phyloP scores from a whole-genome alignment of 2,888 invertebrate species.

The Frankliniella fusca region DNA sequence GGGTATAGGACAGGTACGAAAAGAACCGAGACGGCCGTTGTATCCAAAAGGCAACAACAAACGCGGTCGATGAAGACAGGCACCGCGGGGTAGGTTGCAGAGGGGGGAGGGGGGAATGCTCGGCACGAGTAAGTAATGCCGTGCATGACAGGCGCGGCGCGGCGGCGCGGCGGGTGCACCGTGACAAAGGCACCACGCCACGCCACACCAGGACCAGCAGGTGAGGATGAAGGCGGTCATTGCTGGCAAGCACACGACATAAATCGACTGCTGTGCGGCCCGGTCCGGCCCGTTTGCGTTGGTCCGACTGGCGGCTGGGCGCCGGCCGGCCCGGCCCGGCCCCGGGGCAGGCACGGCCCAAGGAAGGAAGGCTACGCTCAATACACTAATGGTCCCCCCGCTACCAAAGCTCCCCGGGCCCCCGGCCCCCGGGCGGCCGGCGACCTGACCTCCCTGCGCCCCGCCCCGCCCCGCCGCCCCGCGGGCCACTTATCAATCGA shows the following conservation, averaged over 20 bases:
- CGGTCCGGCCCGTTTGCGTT: background rate
- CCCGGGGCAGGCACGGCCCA: background rate
- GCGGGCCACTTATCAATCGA: background rate
- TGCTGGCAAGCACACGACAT: constrained; percentile 5
- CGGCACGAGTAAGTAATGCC: background rate
- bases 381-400: constrained; percentile 1
- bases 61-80: too few relatives aligned
- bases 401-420: background rate
- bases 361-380: background rate
- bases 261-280: background rate
- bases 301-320: background rate
- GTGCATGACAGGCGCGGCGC: background rate
- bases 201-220: background rate
- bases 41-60: too few relatives aligned
- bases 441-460: background rate
- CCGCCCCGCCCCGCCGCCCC: background rate
- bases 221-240: constrained; percentile 19
- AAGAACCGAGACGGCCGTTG: background rate
- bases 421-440: background rate
- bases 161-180: background rate
- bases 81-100: too few relatives aligned
- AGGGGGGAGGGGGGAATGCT: too few relatives aligned
- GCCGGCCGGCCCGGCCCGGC: background rate
- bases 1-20: background rate
- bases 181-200: background rate